A percentile compares a stretch with the other conserved stretches of the same genome.
Evolutionary conservation across 2,113 vertebrate genomes (phyloP).

Genomic region (Tetrax tetrax): DNA sequence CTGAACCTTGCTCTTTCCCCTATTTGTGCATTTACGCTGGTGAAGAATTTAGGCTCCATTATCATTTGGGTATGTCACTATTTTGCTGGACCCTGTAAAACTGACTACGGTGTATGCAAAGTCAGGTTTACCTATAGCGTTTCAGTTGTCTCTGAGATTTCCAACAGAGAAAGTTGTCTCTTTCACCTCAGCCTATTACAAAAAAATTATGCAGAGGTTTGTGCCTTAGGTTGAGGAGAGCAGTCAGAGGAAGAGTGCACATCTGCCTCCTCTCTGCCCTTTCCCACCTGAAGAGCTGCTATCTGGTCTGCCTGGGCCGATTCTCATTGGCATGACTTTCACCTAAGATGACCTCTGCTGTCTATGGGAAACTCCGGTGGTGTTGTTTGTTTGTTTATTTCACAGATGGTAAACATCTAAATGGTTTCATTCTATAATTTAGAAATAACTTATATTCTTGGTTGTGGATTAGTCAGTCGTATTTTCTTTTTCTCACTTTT

Average conservation of each 20-base stretch:
- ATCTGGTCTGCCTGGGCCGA: neutral
- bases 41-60: neutral
- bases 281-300: neutral
- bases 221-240: neutral
- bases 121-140: neutral
- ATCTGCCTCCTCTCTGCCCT: neutral
- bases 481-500: neutral
- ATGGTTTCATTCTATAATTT: neutral
- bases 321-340: neutral
- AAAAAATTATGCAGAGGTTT: neutral
- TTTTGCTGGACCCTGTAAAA: neutral
- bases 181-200: neutral
- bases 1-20: neutral
- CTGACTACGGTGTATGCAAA: neutral
- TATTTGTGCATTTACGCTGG: neutral
- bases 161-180: neutral
- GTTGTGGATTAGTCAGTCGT: neutral
- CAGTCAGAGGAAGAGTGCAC: neutral
- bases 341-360: neutral
- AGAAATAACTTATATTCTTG: neutral
- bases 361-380: neutral
- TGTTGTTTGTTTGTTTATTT: neutral
- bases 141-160: neutral
- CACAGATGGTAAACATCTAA: neutral
- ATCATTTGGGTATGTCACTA: neutral